These are phyloP conservation scores for Papilio xuthus DNA, from an alignment of 1,140 invertebrate species.

Conservation along the genomic window DNA sequence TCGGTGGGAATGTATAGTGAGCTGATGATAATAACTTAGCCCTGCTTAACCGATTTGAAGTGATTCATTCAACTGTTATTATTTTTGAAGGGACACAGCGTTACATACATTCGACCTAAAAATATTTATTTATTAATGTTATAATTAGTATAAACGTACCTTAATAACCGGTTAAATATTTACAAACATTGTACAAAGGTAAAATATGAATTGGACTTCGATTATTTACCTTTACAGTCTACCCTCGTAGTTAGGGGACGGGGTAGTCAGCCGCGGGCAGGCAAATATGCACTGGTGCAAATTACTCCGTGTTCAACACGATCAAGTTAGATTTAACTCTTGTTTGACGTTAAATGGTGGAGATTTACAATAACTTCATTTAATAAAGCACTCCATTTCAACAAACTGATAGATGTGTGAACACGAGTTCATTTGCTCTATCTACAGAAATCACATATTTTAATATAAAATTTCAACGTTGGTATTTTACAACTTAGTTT, in stretches of 20 bases:
- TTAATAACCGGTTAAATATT: neutral
- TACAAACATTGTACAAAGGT: neutral
- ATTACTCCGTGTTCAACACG: slow-evolving; percentile 12
- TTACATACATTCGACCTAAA: too few species aligned
- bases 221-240: neutral
- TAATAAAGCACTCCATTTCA: neutral
- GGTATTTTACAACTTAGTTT: too few species aligned
- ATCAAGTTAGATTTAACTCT: slow-evolving; percentile 1
- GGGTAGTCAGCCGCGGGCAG: neutral
- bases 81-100: too few species aligned
- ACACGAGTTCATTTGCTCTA: too few species aligned
- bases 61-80: too few species aligned
- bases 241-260: neutral
- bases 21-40: too few species aligned
- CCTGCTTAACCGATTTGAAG: too few species aligned
- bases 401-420: neutral
- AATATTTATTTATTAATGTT: too few species aligned
- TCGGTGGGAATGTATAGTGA: too few species aligned
- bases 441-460: too few species aligned
- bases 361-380: neutral
- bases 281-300: slow-evolving; percentile 9
- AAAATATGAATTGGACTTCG: neutral
- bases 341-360: neutral
- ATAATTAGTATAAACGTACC: neutral
- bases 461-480: too few species aligned